phyloP scores from a whole-genome alignment of 2,888 invertebrate species.

The Herminia tarsipennalis region DNA sequence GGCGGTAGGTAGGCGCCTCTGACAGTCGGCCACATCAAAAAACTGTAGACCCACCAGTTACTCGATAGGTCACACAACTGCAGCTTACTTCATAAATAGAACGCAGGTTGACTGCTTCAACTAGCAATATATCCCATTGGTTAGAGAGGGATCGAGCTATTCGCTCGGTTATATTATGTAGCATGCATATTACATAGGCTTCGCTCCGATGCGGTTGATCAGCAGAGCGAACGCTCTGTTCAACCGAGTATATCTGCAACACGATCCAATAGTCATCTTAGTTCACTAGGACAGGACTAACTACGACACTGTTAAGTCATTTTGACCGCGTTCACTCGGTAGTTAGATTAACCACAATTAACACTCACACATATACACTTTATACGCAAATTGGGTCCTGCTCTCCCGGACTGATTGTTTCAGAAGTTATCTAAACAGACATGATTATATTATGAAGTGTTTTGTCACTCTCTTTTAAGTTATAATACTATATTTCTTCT shows the following conservation, averaged over 20 bases:
- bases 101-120: conserved; percentile 7
- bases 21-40: neutral
- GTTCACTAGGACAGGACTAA: conserved; percentile 11
- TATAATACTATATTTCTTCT: too few species aligned
- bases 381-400: neutral
- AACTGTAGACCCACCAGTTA: neutral
- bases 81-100: conserved; percentile 4
- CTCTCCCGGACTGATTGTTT: conserved; percentile 9
- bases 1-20: conserved; percentile 8
- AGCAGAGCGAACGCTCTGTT: conserved; percentile 20
- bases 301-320: neutral
- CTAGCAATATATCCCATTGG: conserved; percentile 24
- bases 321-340: neutral
- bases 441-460: too few species aligned
- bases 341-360: neutral
- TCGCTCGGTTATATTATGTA: conserved; percentile 12
- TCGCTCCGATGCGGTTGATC: conserved; percentile 16
- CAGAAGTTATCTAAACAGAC: conserved; percentile 87
- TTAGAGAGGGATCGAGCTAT: conserved; percentile 13
- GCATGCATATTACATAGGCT: conserved; percentile 11
- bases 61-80: conserved; percentile 5
- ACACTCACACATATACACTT: conserved; percentile 1
- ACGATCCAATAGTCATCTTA: conserved; percentile 19
- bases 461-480: too few species aligned
- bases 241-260: conserved; percentile 22